Evolutionary conservation across 2,797 vertebrate species (phyloP).

Genomic region (Eurystomus glaucurus): DNA sequence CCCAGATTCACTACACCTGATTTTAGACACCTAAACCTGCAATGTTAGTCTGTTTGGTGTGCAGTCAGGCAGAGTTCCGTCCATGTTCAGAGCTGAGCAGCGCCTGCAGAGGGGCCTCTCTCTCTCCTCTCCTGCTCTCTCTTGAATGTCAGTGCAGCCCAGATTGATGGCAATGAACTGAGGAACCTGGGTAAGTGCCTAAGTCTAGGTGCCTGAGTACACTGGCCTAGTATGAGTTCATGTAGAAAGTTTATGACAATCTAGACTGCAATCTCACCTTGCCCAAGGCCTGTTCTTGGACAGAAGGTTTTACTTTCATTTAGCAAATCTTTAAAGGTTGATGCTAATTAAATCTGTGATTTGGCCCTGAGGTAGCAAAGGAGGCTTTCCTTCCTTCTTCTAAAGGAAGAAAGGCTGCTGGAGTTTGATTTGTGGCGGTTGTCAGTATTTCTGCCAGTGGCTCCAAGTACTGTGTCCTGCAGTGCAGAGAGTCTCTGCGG

Average conservation of each 20-base stretch:
- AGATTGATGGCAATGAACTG: neutral
- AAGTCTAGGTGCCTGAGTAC: neutral
- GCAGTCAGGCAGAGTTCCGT: neutral
- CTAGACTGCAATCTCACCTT: neutral
- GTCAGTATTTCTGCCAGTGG: neutral
- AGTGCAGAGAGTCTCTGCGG: neutral
- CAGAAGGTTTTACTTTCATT: neutral
- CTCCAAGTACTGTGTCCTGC: neutral
- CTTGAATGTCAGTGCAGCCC: neutral
- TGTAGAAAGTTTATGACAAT: neutral
- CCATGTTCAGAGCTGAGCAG: neutral
- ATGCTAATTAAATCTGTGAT: neutral
- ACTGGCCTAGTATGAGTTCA: neutral
- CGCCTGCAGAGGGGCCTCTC: neutral
- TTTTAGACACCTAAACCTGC: neutral
- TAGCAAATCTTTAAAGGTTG: neutral
- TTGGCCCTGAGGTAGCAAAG: neutral
- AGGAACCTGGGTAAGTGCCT: neutral
- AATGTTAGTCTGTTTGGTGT: fast-evolving
- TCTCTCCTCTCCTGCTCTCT: neutral
- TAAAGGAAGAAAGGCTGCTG: neutral
- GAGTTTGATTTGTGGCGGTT: fast-evolving
- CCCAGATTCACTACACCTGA: neutral
- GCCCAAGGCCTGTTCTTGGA: neutral
- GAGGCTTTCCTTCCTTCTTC: neutral